Percentiles rank a stretch among this genome's conserved stretches.
These are phyloP conservation scores for Drosophila mimica DNA, from an alignment of 2,888 invertebrate species.

Conservation along the genomic window DNA sequence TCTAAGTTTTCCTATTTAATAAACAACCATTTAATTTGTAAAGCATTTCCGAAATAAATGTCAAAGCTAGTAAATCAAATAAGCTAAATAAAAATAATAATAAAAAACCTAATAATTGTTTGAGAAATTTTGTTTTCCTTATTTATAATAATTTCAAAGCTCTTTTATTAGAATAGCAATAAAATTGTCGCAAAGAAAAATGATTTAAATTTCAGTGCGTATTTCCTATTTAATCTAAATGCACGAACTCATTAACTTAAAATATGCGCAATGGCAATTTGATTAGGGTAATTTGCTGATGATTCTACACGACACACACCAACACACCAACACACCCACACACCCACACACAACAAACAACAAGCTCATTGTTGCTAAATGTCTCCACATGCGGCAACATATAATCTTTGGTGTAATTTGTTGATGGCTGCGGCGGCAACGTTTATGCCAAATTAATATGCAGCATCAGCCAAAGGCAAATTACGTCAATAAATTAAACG, in stretches of 20 bases:
- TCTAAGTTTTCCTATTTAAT: background rate
- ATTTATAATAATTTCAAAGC: slow-evolving; percentile 2
- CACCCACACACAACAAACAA: background rate
- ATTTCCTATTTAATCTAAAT: slow-evolving; percentile 68
- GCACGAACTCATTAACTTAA: slow-evolving; percentile 76
- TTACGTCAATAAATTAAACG: slow-evolving; percentile 74
- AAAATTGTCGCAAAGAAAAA: background rate
- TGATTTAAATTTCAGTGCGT: slow-evolving; percentile 22
- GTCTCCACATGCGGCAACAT: slow-evolving; percentile 54
- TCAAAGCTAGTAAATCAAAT: background rate
- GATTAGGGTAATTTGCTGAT: slow-evolving; percentile 79
- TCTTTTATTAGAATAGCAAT: background rate
- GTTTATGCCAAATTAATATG: slow-evolving; percentile 81
- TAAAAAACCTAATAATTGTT: background rate
- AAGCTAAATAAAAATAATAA: background rate
- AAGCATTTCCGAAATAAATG: background rate
- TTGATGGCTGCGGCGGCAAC: slow-evolving; percentile 61
- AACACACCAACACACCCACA: slow-evolving; percentile 11
- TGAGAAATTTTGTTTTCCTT: background rate
- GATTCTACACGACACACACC: slow-evolving; percentile 58
- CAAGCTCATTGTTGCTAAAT: slow-evolving; percentile 36
- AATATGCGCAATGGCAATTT: slow-evolving; percentile 80
- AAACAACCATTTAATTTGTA: too few species aligned
- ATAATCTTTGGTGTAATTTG: slow-evolving; percentile 70
- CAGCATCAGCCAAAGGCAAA: slow-evolving; percentile 61